A percentile compares a stretch with the other conserved stretches of the same genome.
Conservation (phyloP, 1,140 invertebrate species). For the Bemisia tabaci region DNA sequence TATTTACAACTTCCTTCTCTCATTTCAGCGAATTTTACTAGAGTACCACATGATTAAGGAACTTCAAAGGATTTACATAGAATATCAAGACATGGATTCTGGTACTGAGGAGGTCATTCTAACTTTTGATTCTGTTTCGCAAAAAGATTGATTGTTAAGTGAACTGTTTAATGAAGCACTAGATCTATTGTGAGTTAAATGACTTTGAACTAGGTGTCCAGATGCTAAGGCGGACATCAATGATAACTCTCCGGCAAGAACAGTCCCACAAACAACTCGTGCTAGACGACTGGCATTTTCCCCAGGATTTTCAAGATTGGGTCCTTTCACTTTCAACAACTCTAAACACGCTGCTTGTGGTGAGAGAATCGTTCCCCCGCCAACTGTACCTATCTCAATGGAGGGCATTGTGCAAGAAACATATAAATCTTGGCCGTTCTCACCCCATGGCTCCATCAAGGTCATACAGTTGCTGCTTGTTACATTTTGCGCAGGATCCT, state of each 20-base stretch:
- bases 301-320: conserved; percentile 42
- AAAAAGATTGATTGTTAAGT: not conserved
- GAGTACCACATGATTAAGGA: no score
- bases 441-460: conserved; percentile 74
- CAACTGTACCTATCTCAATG: conserved; percentile 93
- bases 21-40: no score
- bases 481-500: conserved; percentile 97
- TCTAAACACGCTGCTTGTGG: conserved; percentile 83
- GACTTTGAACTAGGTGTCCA: conserved; percentile 90
- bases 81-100: not conserved
- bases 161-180: not conserved
- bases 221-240: conserved; percentile 94
- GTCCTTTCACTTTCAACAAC: conserved; percentile 68
- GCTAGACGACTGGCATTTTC: conserved; percentile 82
- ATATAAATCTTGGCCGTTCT: conserved; percentile 69
- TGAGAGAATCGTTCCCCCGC: conserved; percentile 87
- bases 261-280: conserved; percentile 83
- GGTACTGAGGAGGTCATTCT: not conserved
- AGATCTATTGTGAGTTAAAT: conserved; percentile 64
- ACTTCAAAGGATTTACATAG: not conserved
- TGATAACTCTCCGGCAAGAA: conserved; percentile 93
- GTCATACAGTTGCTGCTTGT: conserved; percentile 95
- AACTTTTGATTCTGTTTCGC: not conserved
- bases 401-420: conserved; percentile 97
- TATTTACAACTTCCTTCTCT: no score